Evolutionary conservation across 2,113 vertebrate genomes (phyloP).

Genomic region (Macquaria ambigua): DNA sequence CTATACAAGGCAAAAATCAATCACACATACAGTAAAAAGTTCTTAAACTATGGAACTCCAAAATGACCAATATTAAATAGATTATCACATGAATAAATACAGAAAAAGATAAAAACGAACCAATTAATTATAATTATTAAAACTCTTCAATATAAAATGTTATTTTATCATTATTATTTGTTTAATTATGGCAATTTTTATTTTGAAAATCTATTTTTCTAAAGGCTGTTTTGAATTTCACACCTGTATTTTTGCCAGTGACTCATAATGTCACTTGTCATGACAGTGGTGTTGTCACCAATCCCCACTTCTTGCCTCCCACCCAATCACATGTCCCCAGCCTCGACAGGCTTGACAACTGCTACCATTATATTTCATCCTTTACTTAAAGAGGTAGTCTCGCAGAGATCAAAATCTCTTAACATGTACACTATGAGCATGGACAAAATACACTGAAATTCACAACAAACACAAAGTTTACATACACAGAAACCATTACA

Average conservation of each 20-base stretch:
- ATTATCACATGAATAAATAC: background rate
- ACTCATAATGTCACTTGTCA: constrained; percentile 14
- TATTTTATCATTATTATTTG: background rate
- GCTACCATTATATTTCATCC: background rate
- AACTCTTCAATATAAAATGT: background rate
- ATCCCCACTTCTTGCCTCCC: background rate
- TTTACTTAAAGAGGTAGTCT: background rate
- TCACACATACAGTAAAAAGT: background rate
- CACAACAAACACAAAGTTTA: background rate
- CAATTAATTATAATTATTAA: background rate
- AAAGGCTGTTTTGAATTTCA: background rate
- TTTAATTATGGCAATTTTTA: background rate
- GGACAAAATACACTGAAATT: background rate
- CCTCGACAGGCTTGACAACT: background rate
- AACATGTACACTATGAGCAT: background rate
- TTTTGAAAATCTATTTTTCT: background rate
- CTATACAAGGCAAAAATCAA: background rate
- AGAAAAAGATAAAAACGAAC: background rate
- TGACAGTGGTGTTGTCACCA: background rate
- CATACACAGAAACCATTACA: background rate
- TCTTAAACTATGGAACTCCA: background rate
- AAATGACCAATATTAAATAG: background rate
- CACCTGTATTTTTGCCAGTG: background rate
- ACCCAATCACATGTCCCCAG: background rate
- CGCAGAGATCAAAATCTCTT: background rate